Percentiles rank a stretch among this genome's conserved stretches.
Evolutionary conservation across 2,888 invertebrate species (phyloP).

Genomic region (Tenthredo distinguenda): DNA sequence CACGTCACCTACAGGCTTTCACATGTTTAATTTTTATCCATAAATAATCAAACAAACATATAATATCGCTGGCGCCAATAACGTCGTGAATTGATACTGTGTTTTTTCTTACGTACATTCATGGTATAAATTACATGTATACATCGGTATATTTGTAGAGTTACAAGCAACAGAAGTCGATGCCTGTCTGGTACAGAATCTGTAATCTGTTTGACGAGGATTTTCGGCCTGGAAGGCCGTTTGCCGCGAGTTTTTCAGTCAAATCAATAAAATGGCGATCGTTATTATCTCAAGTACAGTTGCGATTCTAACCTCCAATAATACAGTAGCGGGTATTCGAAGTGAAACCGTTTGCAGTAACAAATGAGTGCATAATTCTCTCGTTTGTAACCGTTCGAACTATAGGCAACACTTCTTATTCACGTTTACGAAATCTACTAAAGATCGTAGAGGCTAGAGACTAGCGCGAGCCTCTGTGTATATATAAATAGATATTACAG

Average conservation of each 20-base stretch:
- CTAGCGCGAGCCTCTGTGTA: neutral
- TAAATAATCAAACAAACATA: slow-evolving; percentile 20
- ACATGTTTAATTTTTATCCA: slow-evolving; percentile 1
- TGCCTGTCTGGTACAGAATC: slow-evolving; percentile 8
- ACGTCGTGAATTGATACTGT: slow-evolving; percentile 15
- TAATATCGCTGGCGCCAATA: slow-evolving; percentile 8
- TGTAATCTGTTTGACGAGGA: neutral
- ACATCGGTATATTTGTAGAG: neutral
- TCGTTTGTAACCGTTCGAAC: neutral
- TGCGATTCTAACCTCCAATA: neutral
- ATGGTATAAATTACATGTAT: neutral
- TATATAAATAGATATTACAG: slow-evolving; percentile 25
- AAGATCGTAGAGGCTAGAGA: slow-evolving; percentile 13
- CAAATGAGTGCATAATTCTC: neutral
- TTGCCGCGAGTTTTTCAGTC: neutral
- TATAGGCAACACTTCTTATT: neutral
- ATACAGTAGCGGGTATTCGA: neutral
- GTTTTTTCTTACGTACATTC: neutral
- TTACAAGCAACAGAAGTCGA: neutral
- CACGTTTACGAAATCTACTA: slow-evolving; percentile 26
- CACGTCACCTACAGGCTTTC: neutral
- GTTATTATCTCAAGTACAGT: neutral
- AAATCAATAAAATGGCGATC: neutral
- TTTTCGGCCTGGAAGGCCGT: neutral
- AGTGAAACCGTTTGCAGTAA: neutral